Evolutionary conservation across 2,888 invertebrate genomes (phyloP).

Genomic region (Heteromurus nitidus): DNA sequence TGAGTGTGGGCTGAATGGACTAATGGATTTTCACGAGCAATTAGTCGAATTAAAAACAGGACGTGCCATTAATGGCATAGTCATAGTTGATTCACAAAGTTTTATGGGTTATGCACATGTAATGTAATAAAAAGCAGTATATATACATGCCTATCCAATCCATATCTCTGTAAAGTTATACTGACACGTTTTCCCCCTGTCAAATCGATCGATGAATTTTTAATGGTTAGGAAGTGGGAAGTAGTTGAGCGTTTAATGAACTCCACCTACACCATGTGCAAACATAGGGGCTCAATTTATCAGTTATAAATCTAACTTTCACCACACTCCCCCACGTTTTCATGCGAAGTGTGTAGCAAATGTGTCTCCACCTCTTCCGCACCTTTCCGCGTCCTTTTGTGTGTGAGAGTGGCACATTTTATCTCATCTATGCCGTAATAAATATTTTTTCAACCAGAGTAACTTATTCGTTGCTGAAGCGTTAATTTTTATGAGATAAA

Average conservation of each 20-base stretch:
- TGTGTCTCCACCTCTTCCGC: no score
- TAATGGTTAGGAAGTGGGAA: background rate
- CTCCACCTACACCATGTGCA: background rate
- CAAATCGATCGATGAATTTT: background rate
- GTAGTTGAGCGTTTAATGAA: background rate
- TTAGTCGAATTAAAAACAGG: conserved; percentile 8
- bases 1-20: background rate
- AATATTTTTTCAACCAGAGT: no score
- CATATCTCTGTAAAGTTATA: background rate
- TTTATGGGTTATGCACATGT: background rate
- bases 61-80: background rate
- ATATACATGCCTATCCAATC: background rate
- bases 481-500: no score
- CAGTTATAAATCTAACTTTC: no score
- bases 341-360: no score
- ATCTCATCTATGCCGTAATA: no score
- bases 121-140: conserved; percentile 7
- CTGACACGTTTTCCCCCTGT: background rate
- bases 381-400: no score
- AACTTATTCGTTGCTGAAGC: no score
- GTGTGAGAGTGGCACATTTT: no score
- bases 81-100: no score
- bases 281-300: no score
- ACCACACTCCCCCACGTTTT: no score
- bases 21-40: background rate